phyloP scores from a whole-genome alignment of 2,888 invertebrate species.

The Melinaea marsaeus region DNA sequence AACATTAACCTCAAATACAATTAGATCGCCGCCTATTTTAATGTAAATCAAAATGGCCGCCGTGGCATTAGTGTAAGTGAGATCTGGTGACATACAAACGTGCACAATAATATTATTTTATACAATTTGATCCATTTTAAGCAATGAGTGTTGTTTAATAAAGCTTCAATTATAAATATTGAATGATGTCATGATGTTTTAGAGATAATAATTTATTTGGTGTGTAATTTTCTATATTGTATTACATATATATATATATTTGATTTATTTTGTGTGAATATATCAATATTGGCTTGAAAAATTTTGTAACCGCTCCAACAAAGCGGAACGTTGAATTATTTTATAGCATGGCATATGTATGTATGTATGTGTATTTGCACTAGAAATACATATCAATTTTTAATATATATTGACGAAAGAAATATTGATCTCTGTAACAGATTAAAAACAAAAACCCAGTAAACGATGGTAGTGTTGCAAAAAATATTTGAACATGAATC shows the following conservation, averaged over 20 bases:
- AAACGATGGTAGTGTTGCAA: constrained; percentile 49
- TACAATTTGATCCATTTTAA: constrained; percentile 19
- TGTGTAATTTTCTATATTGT: constrained; percentile 30
- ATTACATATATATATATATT: constrained; percentile 19
- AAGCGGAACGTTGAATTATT: constrained; percentile 26
- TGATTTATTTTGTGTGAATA: constrained; percentile 33
- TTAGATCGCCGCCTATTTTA: constrained; percentile 19
- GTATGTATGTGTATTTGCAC: constrained; percentile 36
- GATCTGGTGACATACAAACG: constrained; percentile 14
- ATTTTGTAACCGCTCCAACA: constrained; percentile 15
- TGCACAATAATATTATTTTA: constrained; percentile 25
- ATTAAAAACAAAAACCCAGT: constrained; percentile 17
- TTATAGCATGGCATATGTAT: constrained; percentile 25
- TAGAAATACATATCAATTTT: constrained; percentile 66
- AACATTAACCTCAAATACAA: constrained; percentile 6
- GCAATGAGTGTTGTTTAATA: constrained; percentile 15
- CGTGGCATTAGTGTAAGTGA: constrained; percentile 8
- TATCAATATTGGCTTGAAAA: constrained; percentile 21
- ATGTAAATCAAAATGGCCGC: constrained; percentile 16
- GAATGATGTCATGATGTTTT: constrained; percentile 35
- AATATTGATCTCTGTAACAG: constrained; percentile 57
- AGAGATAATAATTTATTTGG: constrained; percentile 28
- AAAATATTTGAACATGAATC: constrained; percentile 27
- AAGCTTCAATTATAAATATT: constrained; percentile 17
- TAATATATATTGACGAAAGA: constrained; percentile 49